A percentile compares a stretch with the other conserved stretches of the same genome.
These are phyloP conservation scores for Lagodon rhomboides DNA, from an alignment of 2,797 vertebrate genomes.

Conservation along the genomic window DNA sequence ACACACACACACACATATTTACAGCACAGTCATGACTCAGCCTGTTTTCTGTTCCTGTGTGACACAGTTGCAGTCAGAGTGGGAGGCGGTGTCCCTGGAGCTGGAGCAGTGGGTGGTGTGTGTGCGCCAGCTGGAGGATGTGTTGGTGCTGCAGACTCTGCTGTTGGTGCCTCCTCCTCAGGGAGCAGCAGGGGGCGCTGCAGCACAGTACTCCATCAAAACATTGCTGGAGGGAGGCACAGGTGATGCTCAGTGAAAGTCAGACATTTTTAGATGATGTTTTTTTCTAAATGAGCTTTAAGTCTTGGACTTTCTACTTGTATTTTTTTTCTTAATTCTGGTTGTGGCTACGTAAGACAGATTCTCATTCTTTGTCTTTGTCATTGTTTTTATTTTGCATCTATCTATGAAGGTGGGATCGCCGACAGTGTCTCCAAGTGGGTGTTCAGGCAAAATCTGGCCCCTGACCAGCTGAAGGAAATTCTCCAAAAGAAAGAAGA, in stretches of 20 bases:
- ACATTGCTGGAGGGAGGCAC: conserved; percentile 92
- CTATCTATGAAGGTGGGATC: conserved; percentile 87
- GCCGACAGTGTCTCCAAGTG: conserved; percentile 96
- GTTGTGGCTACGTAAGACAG: not conserved
- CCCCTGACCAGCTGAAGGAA: conserved; percentile 86
- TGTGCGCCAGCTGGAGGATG: conserved; percentile 94
- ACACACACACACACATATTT: not conserved
- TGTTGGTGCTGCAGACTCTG: conserved; percentile 93
- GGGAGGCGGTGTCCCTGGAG: conserved; percentile 97
- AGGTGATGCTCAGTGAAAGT: conserved; percentile 81
- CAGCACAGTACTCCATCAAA: conserved; percentile 90
- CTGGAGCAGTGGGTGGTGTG: conserved; percentile 96
- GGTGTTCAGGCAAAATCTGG: conserved; percentile 93
- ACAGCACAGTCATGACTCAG: not conserved
- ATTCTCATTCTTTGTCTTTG: not conserved
- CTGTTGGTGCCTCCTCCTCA: conserved; percentile 84
- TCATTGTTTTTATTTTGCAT: fast-evolving
- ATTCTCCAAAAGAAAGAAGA: conserved; percentile 78
- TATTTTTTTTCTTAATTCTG: not conserved
- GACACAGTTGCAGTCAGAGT: conserved; percentile 86
- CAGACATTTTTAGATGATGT: not conserved
- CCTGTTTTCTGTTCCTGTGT: conserved; percentile 15
- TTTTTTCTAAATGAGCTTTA: not conserved
- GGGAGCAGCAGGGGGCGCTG: conserved; percentile 79
- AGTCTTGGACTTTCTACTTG: not conserved